These are phyloP conservation scores for Dendrocincla fuliginosa DNA, from an alignment of 2,797 vertebrate genomes.

Conservation along the genomic window DNA sequence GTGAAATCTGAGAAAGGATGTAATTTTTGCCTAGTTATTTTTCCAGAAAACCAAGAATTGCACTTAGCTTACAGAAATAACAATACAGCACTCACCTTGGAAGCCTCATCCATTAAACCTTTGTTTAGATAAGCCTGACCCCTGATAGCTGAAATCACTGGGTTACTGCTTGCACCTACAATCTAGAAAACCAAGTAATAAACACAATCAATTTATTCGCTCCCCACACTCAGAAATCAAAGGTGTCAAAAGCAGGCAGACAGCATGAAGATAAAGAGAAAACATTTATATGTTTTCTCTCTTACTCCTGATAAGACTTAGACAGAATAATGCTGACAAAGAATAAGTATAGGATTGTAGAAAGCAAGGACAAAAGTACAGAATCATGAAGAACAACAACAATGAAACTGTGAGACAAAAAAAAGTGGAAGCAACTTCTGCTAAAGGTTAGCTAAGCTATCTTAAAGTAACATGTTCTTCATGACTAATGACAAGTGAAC, in stretches of 20 bases:
- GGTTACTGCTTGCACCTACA: conserved; percentile 80
- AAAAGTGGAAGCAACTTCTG: not conserved
- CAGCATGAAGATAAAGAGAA: not conserved
- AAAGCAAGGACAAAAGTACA: not conserved
- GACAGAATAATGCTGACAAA: not conserved
- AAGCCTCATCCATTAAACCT: conserved; percentile 81
- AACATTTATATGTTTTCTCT: not conserved
- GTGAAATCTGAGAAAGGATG: conserved; percentile 80
- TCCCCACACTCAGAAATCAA: not conserved
- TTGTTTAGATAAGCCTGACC: conserved; percentile 85
- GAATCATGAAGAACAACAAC: not conserved
- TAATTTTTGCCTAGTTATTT: not conserved
- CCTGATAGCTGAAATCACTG: conserved; percentile 80
- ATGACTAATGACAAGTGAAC: not conserved
- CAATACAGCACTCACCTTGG: conserved; percentile 80
- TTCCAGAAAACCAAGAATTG: not conserved
- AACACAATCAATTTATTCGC: not conserved
- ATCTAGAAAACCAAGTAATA: conserved; percentile 77
- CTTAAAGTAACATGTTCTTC: not conserved
- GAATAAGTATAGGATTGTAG: not conserved
- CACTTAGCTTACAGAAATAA: not conserved
- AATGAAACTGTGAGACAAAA: not conserved
- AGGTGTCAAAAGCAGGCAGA: not conserved
- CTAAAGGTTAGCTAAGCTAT: not conserved
- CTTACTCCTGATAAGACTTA: not conserved